Conservation (phyloP, 2,113 vertebrate species). For the Melospiza melodia region DNA sequence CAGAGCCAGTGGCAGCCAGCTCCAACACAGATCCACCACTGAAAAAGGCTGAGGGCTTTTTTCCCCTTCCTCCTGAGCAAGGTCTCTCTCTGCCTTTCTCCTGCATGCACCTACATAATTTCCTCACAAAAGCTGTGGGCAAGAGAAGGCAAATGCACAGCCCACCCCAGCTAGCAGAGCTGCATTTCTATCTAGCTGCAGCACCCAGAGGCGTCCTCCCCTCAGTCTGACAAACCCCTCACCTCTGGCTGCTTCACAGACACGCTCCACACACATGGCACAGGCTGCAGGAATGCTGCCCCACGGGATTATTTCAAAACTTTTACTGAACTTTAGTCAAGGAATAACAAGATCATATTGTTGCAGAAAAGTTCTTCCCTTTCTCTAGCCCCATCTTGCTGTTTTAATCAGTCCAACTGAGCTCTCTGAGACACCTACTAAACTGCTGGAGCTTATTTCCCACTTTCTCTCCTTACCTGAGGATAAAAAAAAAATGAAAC, state of each 20-base stretch:
- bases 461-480: not conserved
- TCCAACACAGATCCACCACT: not conserved
- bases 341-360: not conserved
- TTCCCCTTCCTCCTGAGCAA: not conserved
- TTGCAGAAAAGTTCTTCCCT: not conserved
- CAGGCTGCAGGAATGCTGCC: not conserved
- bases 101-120: not conserved
- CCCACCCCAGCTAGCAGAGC: not conserved
- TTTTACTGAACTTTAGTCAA: not conserved
- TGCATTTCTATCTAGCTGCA: not conserved
- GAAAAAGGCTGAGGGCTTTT: not conserved
- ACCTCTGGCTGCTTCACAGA: not conserved
- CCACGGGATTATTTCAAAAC: not conserved
- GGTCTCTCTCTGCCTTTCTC: not conserved
- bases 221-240: not conserved
- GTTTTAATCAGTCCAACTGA: not conserved
- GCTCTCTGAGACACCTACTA: not conserved
- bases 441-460: not conserved
- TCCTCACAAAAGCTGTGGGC: not conserved
- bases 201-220: not conserved
- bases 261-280: not conserved
- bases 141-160: not conserved
- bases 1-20: not conserved
- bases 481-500: not conserved
- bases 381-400: not conserved